A percentile compares a stretch with the other conserved stretches of the same genome.
phyloP scores from a whole-genome alignment of 2,113 vertebrate species.

The Cavia porcellus region DNA sequence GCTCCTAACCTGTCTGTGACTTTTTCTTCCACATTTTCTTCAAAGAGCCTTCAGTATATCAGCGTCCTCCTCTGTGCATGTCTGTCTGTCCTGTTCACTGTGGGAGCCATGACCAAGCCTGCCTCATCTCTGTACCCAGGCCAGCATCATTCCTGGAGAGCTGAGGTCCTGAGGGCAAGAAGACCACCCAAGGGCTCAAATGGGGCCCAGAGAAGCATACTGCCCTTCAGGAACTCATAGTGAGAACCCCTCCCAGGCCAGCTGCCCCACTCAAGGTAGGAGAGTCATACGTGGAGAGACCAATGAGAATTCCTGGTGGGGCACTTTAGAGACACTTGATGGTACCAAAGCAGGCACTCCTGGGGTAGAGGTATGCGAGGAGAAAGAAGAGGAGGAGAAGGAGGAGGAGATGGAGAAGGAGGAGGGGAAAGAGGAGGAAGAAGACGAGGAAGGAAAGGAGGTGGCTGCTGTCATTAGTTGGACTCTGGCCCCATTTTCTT shows the following conservation, averaged over 20 bases:
- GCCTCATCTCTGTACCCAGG: background rate
- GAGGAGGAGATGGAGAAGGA: background rate
- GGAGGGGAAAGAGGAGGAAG: background rate
- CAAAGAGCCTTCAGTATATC: background rate
- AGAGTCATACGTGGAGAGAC: background rate
- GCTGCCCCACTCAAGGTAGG: background rate
- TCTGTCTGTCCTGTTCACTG: background rate
- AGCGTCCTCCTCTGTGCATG: background rate
- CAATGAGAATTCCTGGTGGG: background rate
- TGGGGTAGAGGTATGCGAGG: background rate
- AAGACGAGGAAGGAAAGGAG: background rate
- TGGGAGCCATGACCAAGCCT: background rate
- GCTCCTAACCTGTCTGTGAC: background rate
- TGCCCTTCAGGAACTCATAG: accelerated
- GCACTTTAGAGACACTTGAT: background rate
- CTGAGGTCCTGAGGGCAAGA: background rate
- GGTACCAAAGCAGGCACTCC: too few species aligned
- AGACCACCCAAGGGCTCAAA: background rate
- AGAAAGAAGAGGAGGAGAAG: background rate
- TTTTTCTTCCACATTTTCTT: background rate
- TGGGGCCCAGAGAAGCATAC: background rate
- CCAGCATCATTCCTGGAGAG: background rate
- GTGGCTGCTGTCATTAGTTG: background rate
- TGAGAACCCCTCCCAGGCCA: background rate
- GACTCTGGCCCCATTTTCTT: background rate